Base-by-base conservation (phyloP, 1,140 invertebrate species). In the Sycophila sp. region DNA sequence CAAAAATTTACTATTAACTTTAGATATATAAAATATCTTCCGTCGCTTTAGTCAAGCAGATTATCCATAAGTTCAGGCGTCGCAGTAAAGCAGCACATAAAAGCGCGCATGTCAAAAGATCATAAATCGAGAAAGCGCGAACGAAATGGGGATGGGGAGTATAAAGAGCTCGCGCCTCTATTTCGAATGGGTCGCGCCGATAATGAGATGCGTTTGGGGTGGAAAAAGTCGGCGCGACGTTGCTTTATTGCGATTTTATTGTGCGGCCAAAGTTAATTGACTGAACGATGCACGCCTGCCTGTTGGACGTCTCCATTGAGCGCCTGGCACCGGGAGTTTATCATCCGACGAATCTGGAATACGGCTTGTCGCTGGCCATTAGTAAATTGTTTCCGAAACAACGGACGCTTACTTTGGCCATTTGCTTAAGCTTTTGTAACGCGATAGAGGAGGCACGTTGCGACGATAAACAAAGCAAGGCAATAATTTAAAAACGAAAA, bases 171-270 rank as follows among this genome's bases (percentile, higher is more conserved):
- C n/a, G n/a, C n/a, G n/a, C n/a, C n/a, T n/a, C n/a, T n/a, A n/a
- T n/a, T n/a, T n/a, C n/a, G n/a, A n/a, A n/a, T n/a, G n/a, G n/a
- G n/a, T 36, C 36, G 38, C 15, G 34, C 34, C 5, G 10, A 24
- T 64, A 70, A 70, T 64, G 68, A 70, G 49, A 70, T 70, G 68
- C 68, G 36, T 70, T 70, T 62, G 40, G 60, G 59, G 60, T 56
- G 8, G 40, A 30, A 58, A 55, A 32, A 24, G 13, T 2, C 24
- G 26, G 26, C 11, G 30, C 11, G 11, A 34, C 47, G 26, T 17
- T 10, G 17, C 55, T 64, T 63, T 58, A 58, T 64, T 11, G n/a
- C 19, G 5, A 5, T 62, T 47, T 64, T 64, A 62, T 70, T 64
- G 51, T 58, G 22, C n/a, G 28, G 6, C 15, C 17, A 26, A 42